Conservation (phyloP, 2,888 invertebrate genomes). For the Luffia ferchaultella region DNA sequence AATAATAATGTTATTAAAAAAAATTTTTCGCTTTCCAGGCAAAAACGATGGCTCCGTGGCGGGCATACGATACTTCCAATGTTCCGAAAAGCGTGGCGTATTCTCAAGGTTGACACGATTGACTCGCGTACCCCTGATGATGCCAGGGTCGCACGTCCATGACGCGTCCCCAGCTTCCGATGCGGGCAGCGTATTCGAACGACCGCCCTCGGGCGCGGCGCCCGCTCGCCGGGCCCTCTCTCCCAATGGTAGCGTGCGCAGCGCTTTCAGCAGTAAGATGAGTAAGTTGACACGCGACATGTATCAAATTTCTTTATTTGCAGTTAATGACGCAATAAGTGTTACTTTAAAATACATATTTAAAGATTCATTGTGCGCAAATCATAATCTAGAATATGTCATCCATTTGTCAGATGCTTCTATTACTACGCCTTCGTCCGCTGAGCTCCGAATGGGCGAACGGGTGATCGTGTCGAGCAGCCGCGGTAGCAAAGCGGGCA, state of each 20-base stretch:
- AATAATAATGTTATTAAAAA: no score
- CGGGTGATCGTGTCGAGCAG: conserved; percentile 89
- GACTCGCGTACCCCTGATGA: conserved; percentile 73
- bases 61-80: conserved; percentile 92
- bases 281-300: conserved; percentile 48
- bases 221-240: conserved; percentile 48
- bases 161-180: conserved; percentile 56
- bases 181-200: conserved; percentile 54
- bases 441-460: conserved; percentile 85
- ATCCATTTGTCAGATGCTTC: conserved; percentile 45
- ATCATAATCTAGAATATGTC: no score
- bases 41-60: conserved; percentile 97
- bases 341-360: no score
- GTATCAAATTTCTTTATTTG: no score
- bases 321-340: no score
- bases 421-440: conserved; percentile 43
- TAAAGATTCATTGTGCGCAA: no score
- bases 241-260: conserved; percentile 58
- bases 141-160: conserved; percentile 53
- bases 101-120: conserved; percentile 90
- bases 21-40: conserved; percentile 76
- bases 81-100: conserved; percentile 91
- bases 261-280: conserved; percentile 62
- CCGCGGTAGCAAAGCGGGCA: conserved; percentile 88
- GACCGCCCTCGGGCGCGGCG: conserved; percentile 51